phyloP scores from a whole-genome alignment of 2,888 invertebrate species.

The Eupithecia tripunctaria region DNA sequence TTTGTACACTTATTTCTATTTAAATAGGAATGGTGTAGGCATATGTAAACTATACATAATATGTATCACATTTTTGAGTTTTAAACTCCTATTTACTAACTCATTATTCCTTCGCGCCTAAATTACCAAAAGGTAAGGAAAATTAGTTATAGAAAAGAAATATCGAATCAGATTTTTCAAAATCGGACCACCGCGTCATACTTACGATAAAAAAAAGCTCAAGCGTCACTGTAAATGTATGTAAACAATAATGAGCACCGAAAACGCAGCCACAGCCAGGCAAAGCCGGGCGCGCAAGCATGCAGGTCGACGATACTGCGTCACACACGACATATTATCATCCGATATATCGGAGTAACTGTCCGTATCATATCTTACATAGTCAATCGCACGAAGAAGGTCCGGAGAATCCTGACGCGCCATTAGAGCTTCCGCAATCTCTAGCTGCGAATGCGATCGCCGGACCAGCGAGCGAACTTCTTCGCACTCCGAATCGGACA shows the following conservation, averaged over 20 bases:
- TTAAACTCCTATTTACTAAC: not conserved
- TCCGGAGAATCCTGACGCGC: constrained; percentile 78
- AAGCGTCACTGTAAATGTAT: constrained; percentile 81
- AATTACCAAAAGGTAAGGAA: not conserved
- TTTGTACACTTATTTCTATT: constrained; percentile 33
- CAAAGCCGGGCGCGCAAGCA: constrained; percentile 75
- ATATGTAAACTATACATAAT: not conserved
- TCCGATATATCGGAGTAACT: constrained; percentile 53
- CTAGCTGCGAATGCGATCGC: constrained; percentile 86
- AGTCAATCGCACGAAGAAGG: constrained; percentile 78
- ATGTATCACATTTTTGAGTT: constrained; percentile 6
- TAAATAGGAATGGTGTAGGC: not conserved
- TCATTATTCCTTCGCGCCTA: not conserved
- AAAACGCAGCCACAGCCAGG: constrained; percentile 79
- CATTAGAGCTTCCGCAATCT: constrained; percentile 85
- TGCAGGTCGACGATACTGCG: constrained; percentile 59
- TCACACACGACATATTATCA: constrained; percentile 55
- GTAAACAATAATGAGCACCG: constrained; percentile 79
- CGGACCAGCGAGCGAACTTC: constrained; percentile 86
- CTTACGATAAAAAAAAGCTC: constrained; percentile 78
- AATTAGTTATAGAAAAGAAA: not conserved
- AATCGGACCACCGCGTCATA: constrained; percentile 76
- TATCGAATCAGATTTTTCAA: not conserved
- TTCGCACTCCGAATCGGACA: constrained; percentile 88
- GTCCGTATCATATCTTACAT: constrained; percentile 82